Evolutionary conservation across 2,888 invertebrate species (phyloP), one percentile per base, ranked within the genome.

Genomic region (Thecocarcelia acutangulata): DNA sequence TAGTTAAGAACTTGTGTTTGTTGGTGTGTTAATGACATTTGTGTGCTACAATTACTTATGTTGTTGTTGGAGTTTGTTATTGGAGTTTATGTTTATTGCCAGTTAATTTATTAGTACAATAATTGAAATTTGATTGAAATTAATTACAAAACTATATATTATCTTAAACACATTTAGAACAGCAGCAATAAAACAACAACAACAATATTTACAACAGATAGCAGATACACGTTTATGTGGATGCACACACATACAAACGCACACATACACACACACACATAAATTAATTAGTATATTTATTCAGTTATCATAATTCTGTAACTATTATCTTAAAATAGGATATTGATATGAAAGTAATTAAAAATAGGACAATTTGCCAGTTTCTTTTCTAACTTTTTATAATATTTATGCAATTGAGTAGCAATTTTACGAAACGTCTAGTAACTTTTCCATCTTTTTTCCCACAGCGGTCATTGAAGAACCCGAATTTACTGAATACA

Each of bases 401-500:
- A 28, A 50, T 46, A 44, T 37, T 46, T 37, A 5, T 19, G 2
- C 3, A 33, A 13, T 33, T 54, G 4, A 15, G 21, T n/a, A 46
- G 19, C 1, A 11, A 24, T 24, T 28, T 28, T 24, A 4, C n/a
- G 6, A 24, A 24, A 0, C 3, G 37, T 54, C 44, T 59, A 44
- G 68, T 40, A 50, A 42, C 48, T 2, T 0, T 13, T 72, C 48
- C 0, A 12, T 68, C 3, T 19, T 15, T 28, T 46, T 28, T 61
- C 90, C 94, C 94, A 80, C 93, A 96, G 91, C 84, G 84, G 93
- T 95, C 86, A 93, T 94, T 84, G 95, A 95, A 89, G 97, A 97
- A 91, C 97, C 97, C 44, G 96, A 97, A 91, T 97, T 97, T 92
- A 94, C 96, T 83, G 97, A 97, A 91, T 94, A 95, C 88, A 97